phyloP scores from a whole-genome alignment of 2,113 vertebrate genomes.

The Zosterops borbonicus region DNA sequence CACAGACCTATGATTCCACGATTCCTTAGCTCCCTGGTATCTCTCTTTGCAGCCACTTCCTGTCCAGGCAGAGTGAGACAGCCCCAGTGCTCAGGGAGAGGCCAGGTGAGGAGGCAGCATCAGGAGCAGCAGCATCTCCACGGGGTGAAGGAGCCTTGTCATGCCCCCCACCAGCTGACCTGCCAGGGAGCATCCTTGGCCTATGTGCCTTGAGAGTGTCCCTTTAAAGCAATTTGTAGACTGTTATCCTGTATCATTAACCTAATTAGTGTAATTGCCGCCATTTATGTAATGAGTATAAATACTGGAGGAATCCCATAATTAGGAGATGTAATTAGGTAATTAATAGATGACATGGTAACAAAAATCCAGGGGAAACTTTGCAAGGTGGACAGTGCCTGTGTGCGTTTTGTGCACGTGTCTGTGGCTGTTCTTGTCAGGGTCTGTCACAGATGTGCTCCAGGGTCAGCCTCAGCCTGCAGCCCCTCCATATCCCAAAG shows the following conservation, averaged over 20 bases:
- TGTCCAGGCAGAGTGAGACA: neutral
- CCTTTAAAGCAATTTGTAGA: constrained; percentile 79
- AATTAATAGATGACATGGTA: constrained; percentile 82
- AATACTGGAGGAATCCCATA: constrained; percentile 79
- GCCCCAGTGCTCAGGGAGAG: neutral
- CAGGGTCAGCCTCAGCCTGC: neutral
- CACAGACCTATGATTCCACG: neutral
- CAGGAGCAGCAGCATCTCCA: neutral
- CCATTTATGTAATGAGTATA: constrained; percentile 80
- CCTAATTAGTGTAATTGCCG: constrained; percentile 79
- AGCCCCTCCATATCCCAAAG: neutral
- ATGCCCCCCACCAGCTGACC: constrained; percentile 9
- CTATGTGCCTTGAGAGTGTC: constrained; percentile 64
- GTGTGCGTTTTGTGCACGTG: neutral
- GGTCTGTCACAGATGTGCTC: neutral
- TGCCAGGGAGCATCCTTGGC: constrained; percentile 52
- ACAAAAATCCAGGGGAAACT: constrained; percentile 75
- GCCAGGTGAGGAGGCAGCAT: neutral
- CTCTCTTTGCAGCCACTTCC: neutral
- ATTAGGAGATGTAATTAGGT: constrained; percentile 80
- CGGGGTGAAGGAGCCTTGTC: neutral
- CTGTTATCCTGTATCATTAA: constrained; percentile 80
- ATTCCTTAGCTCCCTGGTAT: neutral
- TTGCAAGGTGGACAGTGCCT: constrained; percentile 67
- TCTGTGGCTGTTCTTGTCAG: neutral